These are phyloP conservation scores for Myotis yumanensis DNA, from an alignment of 2,113 vertebrate genomes.

Conservation along the genomic window DNA sequence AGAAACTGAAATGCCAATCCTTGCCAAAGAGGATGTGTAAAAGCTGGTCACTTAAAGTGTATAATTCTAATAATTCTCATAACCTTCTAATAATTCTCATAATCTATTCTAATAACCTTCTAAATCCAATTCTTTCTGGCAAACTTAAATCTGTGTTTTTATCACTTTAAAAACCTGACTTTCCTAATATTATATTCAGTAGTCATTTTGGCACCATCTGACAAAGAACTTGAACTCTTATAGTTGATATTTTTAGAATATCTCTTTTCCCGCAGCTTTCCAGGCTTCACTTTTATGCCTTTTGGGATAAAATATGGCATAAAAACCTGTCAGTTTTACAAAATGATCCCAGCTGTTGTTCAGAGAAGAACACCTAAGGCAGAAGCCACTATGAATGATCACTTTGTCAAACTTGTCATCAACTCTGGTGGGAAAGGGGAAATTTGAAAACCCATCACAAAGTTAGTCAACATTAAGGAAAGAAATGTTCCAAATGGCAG, in stretches of 20 bases:
- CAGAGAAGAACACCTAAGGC: neutral
- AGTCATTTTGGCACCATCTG: neutral
- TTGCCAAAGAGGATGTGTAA: neutral
- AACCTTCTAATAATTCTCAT: neutral
- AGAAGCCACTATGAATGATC: neutral
- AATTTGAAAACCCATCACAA: neutral
- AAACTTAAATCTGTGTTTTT: constrained; percentile 27
- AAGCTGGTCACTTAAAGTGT: neutral
- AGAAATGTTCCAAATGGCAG: neutral
- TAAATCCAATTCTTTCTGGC: neutral
- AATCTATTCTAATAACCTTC: neutral
- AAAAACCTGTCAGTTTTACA: neutral
- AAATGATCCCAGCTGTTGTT: neutral
- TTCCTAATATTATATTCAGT: neutral
- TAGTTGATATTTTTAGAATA: neutral
- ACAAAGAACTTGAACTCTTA: neutral
- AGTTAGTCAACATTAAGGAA: neutral
- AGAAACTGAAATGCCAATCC: neutral
- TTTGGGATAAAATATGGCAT: neutral
- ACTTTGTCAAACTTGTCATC: neutral
- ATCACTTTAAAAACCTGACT: neutral
- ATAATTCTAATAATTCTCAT: neutral
- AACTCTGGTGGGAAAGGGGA: neutral
- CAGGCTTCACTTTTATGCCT: neutral
- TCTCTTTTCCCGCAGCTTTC: neutral